phyloP scores from a whole-genome alignment of 2,888 invertebrate genomes.

The Latheticus oryzae region DNA sequence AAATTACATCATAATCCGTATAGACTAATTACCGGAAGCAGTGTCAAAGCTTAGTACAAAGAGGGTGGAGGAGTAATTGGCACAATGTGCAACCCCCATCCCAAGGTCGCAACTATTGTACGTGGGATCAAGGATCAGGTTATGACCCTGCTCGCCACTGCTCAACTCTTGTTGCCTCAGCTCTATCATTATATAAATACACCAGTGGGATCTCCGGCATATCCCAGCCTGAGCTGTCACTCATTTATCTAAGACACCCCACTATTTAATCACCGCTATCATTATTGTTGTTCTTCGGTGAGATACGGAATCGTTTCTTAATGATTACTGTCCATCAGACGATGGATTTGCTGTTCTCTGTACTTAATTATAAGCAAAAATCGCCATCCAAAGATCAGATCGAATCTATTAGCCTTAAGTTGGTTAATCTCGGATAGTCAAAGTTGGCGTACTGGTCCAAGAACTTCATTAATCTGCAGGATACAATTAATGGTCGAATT shows the following conservation, averaged over 20 bases:
- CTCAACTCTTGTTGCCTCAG: conserved; percentile 58
- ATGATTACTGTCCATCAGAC: conserved; percentile 51
- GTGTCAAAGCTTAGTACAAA: conserved; percentile 6
- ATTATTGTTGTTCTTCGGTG: conserved; percentile 57
- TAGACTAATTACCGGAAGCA: conserved; percentile 28
- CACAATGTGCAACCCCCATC: conserved; percentile 44
- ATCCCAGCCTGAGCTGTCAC: conserved; percentile 61
- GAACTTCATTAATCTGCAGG: conserved; percentile 64
- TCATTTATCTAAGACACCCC: conserved; percentile 66
- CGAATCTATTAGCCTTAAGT: conserved; percentile 44
- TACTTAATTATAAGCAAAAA: conserved; percentile 39
- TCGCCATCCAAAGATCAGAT: conserved; percentile 33
- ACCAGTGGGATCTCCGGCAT: conserved; percentile 62
- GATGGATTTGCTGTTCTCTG: conserved; percentile 40
- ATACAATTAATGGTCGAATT: conserved; percentile 63
- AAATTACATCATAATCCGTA: conserved; percentile 10
- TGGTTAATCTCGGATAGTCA: conserved; percentile 61
- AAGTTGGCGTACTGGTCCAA: conserved; percentile 60
- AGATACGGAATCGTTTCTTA: conserved; percentile 57
- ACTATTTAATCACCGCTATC: conserved; percentile 65
- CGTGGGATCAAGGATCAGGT: conserved; percentile 62
- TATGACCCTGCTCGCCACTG: conserved; percentile 60
- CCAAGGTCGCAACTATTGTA: conserved; percentile 49
- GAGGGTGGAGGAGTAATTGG: conserved; percentile 48
- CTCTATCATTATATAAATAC: conserved; percentile 66